Base-by-base conservation (phyloP, 2,888 invertebrate genomes). In the Ferrisia virgata region DNA sequence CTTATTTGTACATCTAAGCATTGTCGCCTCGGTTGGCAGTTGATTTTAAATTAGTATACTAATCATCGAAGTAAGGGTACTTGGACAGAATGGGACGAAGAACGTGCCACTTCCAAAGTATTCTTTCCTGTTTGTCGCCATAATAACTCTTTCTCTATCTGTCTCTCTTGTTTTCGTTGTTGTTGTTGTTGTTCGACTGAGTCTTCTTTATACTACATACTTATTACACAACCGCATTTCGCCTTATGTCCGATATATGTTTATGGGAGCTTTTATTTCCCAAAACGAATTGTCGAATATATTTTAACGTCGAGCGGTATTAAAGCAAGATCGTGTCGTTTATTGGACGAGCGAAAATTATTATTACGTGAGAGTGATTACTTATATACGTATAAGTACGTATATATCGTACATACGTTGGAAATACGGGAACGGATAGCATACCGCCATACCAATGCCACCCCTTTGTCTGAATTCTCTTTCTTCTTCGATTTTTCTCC, bases 31-130 rank as follows among this genome's bases (percentile, higher is more conserved):
- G 13, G 36, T 82, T 64, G 53, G 64, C 82, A 82, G 58, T 69
- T 64, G 58, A 11, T 82, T 64, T 31, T 36, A 82, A 53, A 81
- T 82, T 58, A 22, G 72, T 76, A 36, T 76, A 76, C 72, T 76
- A 76, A 76, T 76, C 72, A 76, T 76, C 72, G 72, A 36, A 18
- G 22, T 22, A 36, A 40, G 11, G 8, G 13, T 40, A 9, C 8
- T 40, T 13, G 40, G 1, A 40, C 11, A 40, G 40, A 40, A 11
- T 2, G 11, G 9, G 9, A 40, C 40, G 9, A 9, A n/a, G n/a
- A n/a, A n/a, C n/a, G n/a, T n/a, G n/a, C n/a, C n/a, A 2, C 13
- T 58, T 22, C 58, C 22, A 58, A 69, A 69, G 69, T 69, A 69
- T 69, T 58, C 58, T 81, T 53, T 36, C 33, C n/a, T 28, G 81